Conservation (phyloP, 2,888 invertebrate genomes). For the Drosophila fulvimacula region DNA sequence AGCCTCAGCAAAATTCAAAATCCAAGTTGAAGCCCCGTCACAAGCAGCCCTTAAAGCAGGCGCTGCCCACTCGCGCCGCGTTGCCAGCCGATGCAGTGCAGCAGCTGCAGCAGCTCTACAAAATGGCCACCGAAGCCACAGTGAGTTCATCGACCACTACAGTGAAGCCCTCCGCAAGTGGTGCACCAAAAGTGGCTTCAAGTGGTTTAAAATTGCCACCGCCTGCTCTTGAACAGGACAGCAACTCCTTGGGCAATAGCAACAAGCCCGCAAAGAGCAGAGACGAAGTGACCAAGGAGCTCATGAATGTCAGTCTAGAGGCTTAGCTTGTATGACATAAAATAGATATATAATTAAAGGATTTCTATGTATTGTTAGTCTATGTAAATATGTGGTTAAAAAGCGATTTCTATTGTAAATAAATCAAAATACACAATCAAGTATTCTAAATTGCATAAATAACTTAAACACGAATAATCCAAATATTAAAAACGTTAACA, state of each 20-base stretch:
- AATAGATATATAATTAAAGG: conserved; percentile 25
- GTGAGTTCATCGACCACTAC: conserved; percentile 21
- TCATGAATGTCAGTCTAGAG: conserved; percentile 86
- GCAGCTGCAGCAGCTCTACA: conserved; percentile 83
- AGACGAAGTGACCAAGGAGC: conserved; percentile 86
- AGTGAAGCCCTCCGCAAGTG: conserved; percentile 18
- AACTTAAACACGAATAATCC: too few relatives aligned
- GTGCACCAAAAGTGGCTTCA: conserved; percentile 38
- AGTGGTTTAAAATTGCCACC: conserved; percentile 61
- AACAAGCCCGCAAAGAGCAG: conserved; percentile 80
- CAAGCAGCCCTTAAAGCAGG: conserved; percentile 16
- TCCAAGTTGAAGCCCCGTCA: conserved; percentile 22
- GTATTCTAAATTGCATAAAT: neutral
- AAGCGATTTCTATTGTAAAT: conserved; percentile 7
- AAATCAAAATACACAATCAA: conserved; percentile 1
- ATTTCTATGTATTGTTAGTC: conserved; percentile 1
- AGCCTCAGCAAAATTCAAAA: conserved; percentile 39
- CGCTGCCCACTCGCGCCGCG: conserved; percentile 68
- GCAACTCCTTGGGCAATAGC: conserved; percentile 35
- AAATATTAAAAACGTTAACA: conserved; percentile 12
- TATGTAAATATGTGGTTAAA: conserved; percentile 12
- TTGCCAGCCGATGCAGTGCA: conserved; percentile 84
- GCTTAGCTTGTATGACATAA: conserved; percentile 43
- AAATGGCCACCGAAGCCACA: conserved; percentile 72
- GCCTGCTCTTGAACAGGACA: conserved; percentile 51